Base-by-base conservation (phyloP, 2,797 vertebrate species). In the Microtus californicus region DNA sequence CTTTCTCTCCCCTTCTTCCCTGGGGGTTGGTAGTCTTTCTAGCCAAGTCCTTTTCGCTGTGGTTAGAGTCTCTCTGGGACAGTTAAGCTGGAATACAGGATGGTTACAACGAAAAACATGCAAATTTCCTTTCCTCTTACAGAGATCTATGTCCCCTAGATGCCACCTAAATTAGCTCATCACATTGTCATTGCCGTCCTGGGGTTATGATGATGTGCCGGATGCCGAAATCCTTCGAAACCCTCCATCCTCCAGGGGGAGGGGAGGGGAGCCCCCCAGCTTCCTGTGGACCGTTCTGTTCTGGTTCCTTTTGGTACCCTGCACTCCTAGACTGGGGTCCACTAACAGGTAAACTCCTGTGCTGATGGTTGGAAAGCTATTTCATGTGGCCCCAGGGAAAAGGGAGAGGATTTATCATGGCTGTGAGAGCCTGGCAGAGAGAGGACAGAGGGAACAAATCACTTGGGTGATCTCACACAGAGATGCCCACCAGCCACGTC, bases 11-110 rank as follows among this genome's bases (percentile, higher is more conserved):
- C 15, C 19, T 31, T 9, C 14, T 51, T 29, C 29, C 27, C 45
- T 21, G 45, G 48, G 78, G 19, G 73, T 43, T 93, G 81, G 94
- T 15, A 14, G 9, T 93, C 85, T 93, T 34, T 87, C 81, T 74
- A 87, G 77, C 61, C 89, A 79, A 87, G 86, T 87, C n/a, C 59
- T 63, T 90, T 67, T 87, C 54, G 61, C 80, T 89, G 1, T 37
- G 59, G 59, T 79, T 87, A 82, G 45, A 76, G 77, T 37, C 79
- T 93, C 89, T 91, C 40, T 74, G 94, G 91, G 95, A 76, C 67
- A 88, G 93, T 88, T 94, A 91, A 71, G 21, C 48, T 65, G 61
- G 80, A 88, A 63, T 79, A 90, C 89, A 90, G 92, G 69, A 89
- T 54, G 37, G 17, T 9, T 73, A 80, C 65, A 74, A 48, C 76